These are phyloP conservation scores for Orientallactaga bullata DNA, from an alignment of 2,113 vertebrate genomes.

Conservation along the genomic window DNA sequence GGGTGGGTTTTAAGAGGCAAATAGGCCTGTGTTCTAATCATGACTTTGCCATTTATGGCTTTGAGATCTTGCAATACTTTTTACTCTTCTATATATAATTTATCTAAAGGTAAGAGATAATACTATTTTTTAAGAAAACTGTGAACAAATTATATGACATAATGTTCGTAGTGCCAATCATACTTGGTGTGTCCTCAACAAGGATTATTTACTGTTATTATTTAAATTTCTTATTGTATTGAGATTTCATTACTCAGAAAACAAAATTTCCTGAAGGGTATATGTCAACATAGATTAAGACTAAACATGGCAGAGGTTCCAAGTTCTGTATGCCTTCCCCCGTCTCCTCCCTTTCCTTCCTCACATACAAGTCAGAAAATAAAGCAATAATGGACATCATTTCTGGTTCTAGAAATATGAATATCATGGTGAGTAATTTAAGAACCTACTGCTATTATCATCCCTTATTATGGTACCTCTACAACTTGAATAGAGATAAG, in stretches of 20 bases:
- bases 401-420: neutral
- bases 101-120: neutral
- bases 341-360: neutral
- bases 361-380: neutral
- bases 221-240: conserved; percentile 4
- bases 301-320: neutral
- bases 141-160: neutral
- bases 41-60: neutral
- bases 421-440: neutral
- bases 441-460: neutral
- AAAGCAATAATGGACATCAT: neutral
- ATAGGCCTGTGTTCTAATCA: neutral
- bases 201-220: neutral
- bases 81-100: neutral
- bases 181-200: neutral
- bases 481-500: neutral
- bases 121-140: neutral
- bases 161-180: neutral
- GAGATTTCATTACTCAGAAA: neutral
- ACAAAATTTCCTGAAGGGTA: neutral
- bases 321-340: neutral
- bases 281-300: neutral
- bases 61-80: neutral
- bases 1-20: neutral
- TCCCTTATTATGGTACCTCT: neutral